A percentile compares a stretch with the other conserved stretches of the same genome.
Conservation (phyloP, 1,140 invertebrate genomes). For the Drosophila littoralis region DNA sequence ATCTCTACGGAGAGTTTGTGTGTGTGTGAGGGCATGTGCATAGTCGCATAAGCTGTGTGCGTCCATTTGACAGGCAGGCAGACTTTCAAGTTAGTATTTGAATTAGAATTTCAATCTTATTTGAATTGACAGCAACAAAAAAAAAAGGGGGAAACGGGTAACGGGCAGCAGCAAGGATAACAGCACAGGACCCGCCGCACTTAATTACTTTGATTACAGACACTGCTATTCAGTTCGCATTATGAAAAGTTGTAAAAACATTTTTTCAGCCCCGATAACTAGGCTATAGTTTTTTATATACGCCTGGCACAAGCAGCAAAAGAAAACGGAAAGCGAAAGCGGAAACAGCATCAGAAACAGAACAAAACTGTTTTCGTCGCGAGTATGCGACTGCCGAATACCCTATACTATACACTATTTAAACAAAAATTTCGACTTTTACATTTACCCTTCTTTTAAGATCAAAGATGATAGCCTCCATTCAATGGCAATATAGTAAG, state of each 20-base stretch:
- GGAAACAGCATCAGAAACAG: slow-evolving; percentile 11
- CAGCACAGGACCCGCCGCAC: background rate
- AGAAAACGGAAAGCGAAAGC: background rate
- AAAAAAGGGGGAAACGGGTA: background rate
- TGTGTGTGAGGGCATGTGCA: background rate
- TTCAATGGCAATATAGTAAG: too few relatives aligned
- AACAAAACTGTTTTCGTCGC: background rate
- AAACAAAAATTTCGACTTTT: background rate
- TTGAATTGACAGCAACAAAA: slow-evolving; percentile 8
- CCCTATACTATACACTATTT: background rate
- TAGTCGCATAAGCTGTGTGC: background rate
- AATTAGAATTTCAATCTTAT: slow-evolving; percentile 15
- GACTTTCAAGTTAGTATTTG: slow-evolving; percentile 19
- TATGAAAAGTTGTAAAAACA: slow-evolving; percentile 33
- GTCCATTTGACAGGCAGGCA: slow-evolving; percentile 17
- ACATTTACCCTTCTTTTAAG: too few relatives aligned
- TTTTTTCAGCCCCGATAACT: slow-evolving; percentile 37
- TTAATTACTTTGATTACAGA: slow-evolving; percentile 27
- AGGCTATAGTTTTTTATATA: slow-evolving; percentile 12
- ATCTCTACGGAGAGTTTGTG: too few relatives aligned
- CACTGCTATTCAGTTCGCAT: slow-evolving; percentile 10
- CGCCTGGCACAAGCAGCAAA: background rate
- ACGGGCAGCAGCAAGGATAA: background rate
- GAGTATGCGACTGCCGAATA: background rate
- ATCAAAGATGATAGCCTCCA: too few relatives aligned